These are phyloP conservation scores for Dioctria rufipes DNA, from an alignment of 2,888 invertebrate genomes.

Conservation along the genomic window DNA sequence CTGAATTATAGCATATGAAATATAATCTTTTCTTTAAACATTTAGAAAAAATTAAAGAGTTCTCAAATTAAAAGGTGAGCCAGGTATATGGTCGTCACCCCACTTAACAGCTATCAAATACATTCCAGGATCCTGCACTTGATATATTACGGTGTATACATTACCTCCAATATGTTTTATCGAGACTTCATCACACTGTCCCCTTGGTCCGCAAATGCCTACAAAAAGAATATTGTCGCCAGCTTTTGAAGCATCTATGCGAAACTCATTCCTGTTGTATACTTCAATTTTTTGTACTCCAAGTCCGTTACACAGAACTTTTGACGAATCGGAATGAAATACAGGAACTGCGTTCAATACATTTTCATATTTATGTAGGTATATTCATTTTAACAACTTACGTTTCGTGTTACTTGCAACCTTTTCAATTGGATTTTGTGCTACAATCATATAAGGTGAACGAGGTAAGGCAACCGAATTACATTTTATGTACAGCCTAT, in stretches of 20 bases:
- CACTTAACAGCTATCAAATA: conserved; percentile 95
- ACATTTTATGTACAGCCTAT: conserved; percentile 68
- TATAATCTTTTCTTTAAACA: no score
- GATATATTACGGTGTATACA: conserved; percentile 91
- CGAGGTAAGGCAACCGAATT: conserved; percentile 67
- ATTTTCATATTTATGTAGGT: background rate
- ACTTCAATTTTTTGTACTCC: conserved; percentile 66
- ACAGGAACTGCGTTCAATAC: conserved; percentile 61
- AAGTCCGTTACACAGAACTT: conserved; percentile 66
- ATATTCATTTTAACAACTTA: background rate
- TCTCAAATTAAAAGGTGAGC: conserved; percentile 82
- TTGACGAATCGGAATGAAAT: conserved; percentile 66
- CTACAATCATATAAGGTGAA: conserved; percentile 68
- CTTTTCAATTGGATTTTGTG: conserved; percentile 58
- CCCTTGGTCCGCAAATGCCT: conserved; percentile 95
- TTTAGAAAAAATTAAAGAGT: conserved; percentile 56
- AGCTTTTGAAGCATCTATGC: conserved; percentile 67
- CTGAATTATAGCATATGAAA: no score
- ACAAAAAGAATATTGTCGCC: conserved; percentile 96
- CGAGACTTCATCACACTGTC: conserved; percentile 95
- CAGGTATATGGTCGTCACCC: conserved; percentile 97
- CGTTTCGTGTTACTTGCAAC: background rate
- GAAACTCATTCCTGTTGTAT: conserved; percentile 68
- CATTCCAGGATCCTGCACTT: conserved; percentile 91
- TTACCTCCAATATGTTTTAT: conserved; percentile 93